Conservation (phyloP, 2,797 vertebrate genomes). For the Sebastes reedi region DNA sequence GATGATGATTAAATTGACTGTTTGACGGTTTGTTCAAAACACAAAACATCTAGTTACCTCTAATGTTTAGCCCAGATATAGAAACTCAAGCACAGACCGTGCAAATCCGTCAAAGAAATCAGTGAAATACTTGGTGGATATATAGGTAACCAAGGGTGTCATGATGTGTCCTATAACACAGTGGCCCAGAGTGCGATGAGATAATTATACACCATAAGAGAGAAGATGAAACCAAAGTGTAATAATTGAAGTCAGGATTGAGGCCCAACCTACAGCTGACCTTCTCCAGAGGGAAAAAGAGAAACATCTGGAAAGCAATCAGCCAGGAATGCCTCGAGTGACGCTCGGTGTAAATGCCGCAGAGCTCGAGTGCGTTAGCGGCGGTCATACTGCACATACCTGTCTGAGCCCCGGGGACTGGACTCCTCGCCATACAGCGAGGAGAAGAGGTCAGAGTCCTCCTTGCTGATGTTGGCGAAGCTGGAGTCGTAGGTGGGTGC, state of each 20-base stretch:
- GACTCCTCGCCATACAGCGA: conserved; percentile 92
- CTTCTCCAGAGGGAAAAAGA: conserved; percentile 6
- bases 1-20: too few species aligned
- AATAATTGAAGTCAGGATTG: neutral
- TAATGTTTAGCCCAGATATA: too few species aligned
- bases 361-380: neutral
- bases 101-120: too few species aligned
- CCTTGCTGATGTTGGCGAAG: conserved; percentile 95
- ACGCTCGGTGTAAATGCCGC: conserved; percentile 9
- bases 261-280: neutral
- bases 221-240: neutral
- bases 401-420: conserved; percentile 86
- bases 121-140: neutral
- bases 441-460: conserved; percentile 94
- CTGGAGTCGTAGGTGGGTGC: conserved; percentile 96
- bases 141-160: neutral
- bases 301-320: conserved; percentile 57
- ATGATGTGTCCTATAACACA: neutral
- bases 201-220: neutral
- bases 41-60: too few species aligned
- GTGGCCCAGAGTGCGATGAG: neutral
- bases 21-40: too few species aligned
- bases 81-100: too few species aligned
- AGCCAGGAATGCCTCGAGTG: conserved; percentile 47
- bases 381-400: conserved; percentile 75